phyloP scores from a whole-genome alignment of 2,888 invertebrate species.

The Cheilosia grossa region DNA sequence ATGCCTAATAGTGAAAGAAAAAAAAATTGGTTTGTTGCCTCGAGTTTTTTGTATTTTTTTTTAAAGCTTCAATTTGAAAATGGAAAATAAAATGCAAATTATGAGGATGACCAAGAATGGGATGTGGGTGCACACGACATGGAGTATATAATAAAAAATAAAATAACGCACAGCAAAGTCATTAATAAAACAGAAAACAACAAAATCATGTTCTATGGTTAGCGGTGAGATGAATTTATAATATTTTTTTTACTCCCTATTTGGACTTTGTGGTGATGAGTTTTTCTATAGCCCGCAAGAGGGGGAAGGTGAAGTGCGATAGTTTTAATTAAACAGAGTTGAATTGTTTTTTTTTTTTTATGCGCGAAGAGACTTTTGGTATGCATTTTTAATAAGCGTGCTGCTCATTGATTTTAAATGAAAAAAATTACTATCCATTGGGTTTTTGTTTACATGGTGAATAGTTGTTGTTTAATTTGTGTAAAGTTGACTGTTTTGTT shows the following conservation, averaged over 20 bases:
- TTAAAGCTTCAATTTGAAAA: constrained; percentile 27
- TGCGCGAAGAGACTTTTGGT: too few relatives aligned
- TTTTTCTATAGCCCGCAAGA: constrained; percentile 2
- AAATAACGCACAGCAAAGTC: constrained; percentile 38
- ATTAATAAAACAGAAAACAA: constrained; percentile 53
- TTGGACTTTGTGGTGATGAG: constrained; percentile 23
- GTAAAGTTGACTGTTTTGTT: too few relatives aligned
- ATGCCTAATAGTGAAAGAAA: constrained; percentile 5
- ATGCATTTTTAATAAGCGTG: too few relatives aligned
- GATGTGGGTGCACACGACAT: constrained; percentile 57
- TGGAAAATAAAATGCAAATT: constrained; percentile 59
- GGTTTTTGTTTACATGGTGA: too few relatives aligned
- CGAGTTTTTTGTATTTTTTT: constrained; percentile 14
- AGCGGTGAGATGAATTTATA: constrained; percentile 60
- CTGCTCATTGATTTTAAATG: too few relatives aligned
- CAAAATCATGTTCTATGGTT: constrained; percentile 58
- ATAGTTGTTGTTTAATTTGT: too few relatives aligned
- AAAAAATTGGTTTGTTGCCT: constrained; percentile 25
- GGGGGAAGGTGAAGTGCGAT: background rate
- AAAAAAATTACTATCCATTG: too few relatives aligned
- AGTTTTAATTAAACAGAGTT: background rate
- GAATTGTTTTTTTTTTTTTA: too few relatives aligned
- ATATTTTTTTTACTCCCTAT: constrained; percentile 32
- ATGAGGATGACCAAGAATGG: constrained; percentile 63
- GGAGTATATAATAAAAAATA: background rate